These are phyloP conservation scores for Pterois miles DNA, from an alignment of 2,797 vertebrate species.

Conservation along the genomic window DNA sequence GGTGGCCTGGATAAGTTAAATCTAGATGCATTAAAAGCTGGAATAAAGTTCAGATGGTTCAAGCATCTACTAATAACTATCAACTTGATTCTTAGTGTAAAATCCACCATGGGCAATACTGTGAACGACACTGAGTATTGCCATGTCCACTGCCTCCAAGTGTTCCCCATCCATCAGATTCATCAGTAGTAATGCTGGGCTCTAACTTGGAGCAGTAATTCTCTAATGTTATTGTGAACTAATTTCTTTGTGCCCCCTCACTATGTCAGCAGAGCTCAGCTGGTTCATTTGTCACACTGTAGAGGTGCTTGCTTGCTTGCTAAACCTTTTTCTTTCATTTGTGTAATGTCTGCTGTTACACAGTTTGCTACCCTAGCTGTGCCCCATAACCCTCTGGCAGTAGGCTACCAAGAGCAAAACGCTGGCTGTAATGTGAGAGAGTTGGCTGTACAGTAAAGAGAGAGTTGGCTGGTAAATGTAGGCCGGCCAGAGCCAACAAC, in stretches of 20 bases:
- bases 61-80: slow-evolving; percentile 2
- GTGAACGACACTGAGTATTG: neutral
- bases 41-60: slow-evolving; percentile 45
- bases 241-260: slow-evolving; percentile 30
- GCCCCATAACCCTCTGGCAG: slow-evolving; percentile 54
- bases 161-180: slow-evolving; percentile 20
- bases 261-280: slow-evolving; percentile 57
- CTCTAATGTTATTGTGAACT: slow-evolving; percentile 31
- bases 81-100: slow-evolving; percentile 7
- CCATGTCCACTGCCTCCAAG: slow-evolving; percentile 7
- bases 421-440: slow-evolving; percentile 64
- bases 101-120: slow-evolving; percentile 12
- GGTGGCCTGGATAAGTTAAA: slow-evolving; percentile 23
- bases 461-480: slow-evolving; percentile 57
- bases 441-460: slow-evolving; percentile 58
- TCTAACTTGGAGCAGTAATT: slow-evolving; percentile 25
- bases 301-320: slow-evolving; percentile 60
- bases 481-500: slow-evolving; percentile 63
- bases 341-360: slow-evolving; percentile 57
- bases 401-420: slow-evolving; percentile 52
- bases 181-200: slow-evolving; percentile 33
- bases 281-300: slow-evolving; percentile 65
- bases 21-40: slow-evolving; percentile 31
- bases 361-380: slow-evolving; percentile 53
- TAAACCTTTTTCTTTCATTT: slow-evolving; percentile 69